A percentile compares a stretch with the other conserved stretches of the same genome.
phyloP scores from a whole-genome alignment of 2,797 vertebrate species.

The Saxicola maurus region DNA sequence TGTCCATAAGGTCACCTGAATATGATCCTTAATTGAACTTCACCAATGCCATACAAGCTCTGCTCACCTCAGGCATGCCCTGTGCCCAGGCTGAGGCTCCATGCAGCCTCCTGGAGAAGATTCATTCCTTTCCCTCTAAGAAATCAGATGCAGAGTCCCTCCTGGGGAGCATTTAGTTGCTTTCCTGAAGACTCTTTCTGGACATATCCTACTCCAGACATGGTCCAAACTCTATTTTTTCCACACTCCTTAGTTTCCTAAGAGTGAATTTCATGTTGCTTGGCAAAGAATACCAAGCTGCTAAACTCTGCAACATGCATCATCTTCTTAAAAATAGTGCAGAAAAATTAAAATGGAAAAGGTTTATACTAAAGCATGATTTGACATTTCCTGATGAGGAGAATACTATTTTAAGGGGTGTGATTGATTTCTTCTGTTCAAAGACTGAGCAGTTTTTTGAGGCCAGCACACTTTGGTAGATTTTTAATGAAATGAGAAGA shows the following conservation, averaged over 20 bases:
- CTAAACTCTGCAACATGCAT: background rate
- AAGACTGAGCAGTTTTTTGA: background rate
- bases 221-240: background rate
- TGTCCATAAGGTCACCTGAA: background rate
- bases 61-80: background rate
- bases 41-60: background rate
- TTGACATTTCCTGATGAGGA: background rate
- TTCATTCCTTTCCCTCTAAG: background rate
- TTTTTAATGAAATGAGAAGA: background rate
- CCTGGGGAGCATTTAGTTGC: background rate
- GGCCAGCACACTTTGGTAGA: background rate
- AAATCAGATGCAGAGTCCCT: background rate
- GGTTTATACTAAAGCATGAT: background rate
- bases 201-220: background rate
- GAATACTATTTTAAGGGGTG: background rate
- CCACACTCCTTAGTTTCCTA: background rate
- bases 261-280: background rate
- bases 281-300: background rate
- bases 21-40: background rate
- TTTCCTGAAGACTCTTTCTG: background rate
- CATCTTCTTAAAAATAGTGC: background rate
- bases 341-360: slow-evolving; percentile 6
- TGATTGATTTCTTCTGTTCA: background rate
- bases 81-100: background rate
- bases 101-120: background rate